These are phyloP conservation scores for Calephelis nemesis DNA, from an alignment of 1,140 invertebrate species.

Conservation along the genomic window DNA sequence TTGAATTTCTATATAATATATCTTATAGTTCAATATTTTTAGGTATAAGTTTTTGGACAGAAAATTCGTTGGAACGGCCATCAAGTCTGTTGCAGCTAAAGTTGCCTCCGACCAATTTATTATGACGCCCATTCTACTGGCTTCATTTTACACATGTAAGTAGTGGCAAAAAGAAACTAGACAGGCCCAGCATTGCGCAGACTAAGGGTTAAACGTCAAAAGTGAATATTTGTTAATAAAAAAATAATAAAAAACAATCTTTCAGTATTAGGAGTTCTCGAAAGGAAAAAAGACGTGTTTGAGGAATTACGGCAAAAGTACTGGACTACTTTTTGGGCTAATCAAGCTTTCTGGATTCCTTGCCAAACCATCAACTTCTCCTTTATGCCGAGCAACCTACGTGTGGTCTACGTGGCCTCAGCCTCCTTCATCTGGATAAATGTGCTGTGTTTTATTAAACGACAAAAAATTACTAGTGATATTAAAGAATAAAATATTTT, in stretches of 20 bases:
- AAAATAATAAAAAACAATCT: conserved; percentile 26
- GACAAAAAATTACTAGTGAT: conserved; percentile 61
- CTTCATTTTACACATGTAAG: conserved; percentile 86
- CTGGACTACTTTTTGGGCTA: conserved; percentile 84
- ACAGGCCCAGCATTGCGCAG: too few species aligned
- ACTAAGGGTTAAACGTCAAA: too few species aligned
- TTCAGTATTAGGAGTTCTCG: conserved; percentile 87
- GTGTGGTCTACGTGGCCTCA: conserved; percentile 86
- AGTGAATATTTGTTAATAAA: too few species aligned
- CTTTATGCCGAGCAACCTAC: conserved; percentile 82
- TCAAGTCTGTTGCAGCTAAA: conserved; percentile 84
- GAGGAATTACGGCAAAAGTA: conserved; percentile 87
- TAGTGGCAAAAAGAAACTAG: conserved; percentile 21
- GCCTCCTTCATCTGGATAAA: conserved; percentile 89
- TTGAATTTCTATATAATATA: too few species aligned
- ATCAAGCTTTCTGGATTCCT: conserved; percentile 89
- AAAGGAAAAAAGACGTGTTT: conserved; percentile 83
- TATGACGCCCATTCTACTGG: conserved; percentile 85
- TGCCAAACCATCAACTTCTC: conserved; percentile 88
- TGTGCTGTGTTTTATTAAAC: conserved; percentile 87
- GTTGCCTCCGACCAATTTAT: conserved; percentile 88
- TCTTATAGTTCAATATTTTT: too few species aligned
- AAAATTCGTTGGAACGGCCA: conserved; percentile 82
- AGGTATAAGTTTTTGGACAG: conserved; percentile 91
- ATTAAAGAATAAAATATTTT: background rate